Evolutionary conservation across 2,888 invertebrate species (phyloP).

Genomic region (Thecophora atra): DNA sequence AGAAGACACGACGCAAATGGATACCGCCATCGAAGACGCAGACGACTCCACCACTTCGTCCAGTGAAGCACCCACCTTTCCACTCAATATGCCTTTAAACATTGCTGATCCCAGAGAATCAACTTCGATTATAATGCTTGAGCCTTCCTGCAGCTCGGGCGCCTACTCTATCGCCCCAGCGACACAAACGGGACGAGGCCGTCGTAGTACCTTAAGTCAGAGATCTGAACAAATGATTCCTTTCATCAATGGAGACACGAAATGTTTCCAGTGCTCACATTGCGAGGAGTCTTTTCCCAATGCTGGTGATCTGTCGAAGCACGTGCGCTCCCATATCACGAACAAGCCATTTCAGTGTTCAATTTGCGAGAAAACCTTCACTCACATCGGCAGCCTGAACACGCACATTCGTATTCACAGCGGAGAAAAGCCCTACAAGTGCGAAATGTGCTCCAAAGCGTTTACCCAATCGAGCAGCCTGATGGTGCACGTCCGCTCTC

Average conservation of each 20-base stretch:
- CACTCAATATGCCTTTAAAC: constrained; percentile 43
- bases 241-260: constrained; percentile 50
- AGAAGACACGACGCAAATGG: constrained; percentile 38
- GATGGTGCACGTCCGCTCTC: constrained; percentile 65
- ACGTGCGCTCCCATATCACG: constrained; percentile 65
- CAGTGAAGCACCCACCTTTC: constrained; percentile 21
- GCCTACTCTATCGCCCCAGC: constrained; percentile 17
- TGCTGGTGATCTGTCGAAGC: constrained; percentile 66
- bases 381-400: constrained; percentile 65
- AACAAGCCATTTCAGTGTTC: constrained; percentile 66
- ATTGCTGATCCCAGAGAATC: constrained; percentile 56
- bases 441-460: constrained; percentile 64
- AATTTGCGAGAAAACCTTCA: constrained; percentile 65
- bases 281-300: constrained; percentile 64
- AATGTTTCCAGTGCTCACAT: constrained; percentile 64
- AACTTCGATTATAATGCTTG: constrained; percentile 57
- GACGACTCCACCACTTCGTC: constrained; percentile 33
- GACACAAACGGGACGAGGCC: constrained; percentile 51
- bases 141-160: constrained; percentile 44
- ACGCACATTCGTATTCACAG: constrained; percentile 66
- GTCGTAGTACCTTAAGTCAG: constrained; percentile 52
- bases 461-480: constrained; percentile 66
- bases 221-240: constrained; percentile 50
- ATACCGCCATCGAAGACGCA: constrained; percentile 33
- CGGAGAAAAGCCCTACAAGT: constrained; percentile 66